A percentile compares a stretch with the other conserved stretches of the same genome.
Evolutionary conservation across 2,113 vertebrate genomes (phyloP).

Genomic region (Tragelaphus buxtoni): DNA sequence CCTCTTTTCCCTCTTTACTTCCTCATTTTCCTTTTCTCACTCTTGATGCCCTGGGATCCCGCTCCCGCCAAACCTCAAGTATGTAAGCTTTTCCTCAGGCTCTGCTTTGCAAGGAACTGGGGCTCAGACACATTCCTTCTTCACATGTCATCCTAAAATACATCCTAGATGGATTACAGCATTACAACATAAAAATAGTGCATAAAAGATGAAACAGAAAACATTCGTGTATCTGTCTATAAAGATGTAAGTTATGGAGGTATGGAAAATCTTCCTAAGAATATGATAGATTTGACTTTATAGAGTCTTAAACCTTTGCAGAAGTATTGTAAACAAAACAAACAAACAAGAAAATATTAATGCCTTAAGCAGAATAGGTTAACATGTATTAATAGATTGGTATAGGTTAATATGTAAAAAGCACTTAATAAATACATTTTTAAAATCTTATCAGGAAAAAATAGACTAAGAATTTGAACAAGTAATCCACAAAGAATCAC

Average conservation of each 20-base stretch:
- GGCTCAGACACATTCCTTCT: neutral
- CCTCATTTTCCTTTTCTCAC: neutral
- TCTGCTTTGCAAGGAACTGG: neutral
- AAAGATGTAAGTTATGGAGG: neutral
- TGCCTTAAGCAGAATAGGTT: neutral
- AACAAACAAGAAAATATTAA: conserved; percentile 10
- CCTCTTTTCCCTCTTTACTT: neutral
- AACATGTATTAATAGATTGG: neutral
- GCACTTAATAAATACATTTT: neutral
- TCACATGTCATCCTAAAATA: neutral
- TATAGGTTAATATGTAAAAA: neutral
- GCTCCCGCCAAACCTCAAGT: neutral
- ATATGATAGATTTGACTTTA: neutral
- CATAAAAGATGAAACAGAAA: neutral
- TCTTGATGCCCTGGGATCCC: neutral
- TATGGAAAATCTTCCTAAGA: neutral
- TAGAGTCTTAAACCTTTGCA: neutral
- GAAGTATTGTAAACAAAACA: neutral
- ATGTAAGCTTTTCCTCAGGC: neutral
- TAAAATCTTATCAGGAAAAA: neutral
- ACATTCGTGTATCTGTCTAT: neutral
- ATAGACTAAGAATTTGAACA: neutral
- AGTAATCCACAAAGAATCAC: neutral
- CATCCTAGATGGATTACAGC: neutral
- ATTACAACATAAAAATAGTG: neutral